phyloP scores from a whole-genome alignment of 2,113 vertebrate genomes.

The Abramis brama region DNA sequence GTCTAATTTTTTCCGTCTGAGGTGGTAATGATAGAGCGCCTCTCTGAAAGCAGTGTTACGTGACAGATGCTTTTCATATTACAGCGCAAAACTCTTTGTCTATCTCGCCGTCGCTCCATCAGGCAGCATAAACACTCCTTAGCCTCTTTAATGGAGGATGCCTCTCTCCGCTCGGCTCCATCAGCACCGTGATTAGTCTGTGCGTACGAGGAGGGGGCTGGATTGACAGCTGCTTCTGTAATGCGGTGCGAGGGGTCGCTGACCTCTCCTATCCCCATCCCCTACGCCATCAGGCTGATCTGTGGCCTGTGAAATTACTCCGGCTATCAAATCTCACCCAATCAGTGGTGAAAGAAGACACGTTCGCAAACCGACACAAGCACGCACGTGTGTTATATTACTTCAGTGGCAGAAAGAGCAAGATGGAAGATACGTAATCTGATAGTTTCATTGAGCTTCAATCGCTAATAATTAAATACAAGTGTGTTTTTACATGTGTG shows the following conservation, averaged over 20 bases:
- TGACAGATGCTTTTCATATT: conserved; percentile 59
- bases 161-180: conserved; percentile 23
- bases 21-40: conserved; percentile 55
- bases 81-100: conserved; percentile 33
- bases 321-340: conserved; percentile 49
- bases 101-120: conserved; percentile 39
- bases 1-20: conserved; percentile 53
- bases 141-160: conserved; percentile 46
- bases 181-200: conserved; percentile 28
- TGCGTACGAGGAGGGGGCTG: conserved; percentile 2
- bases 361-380: neutral
- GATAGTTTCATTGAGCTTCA: neutral
- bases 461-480: neutral
- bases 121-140: conserved; percentile 44
- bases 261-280: conserved; percentile 50
- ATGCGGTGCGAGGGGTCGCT: conserved; percentile 41
- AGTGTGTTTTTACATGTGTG: neutral
- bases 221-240: conserved; percentile 58
- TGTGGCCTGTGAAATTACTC: conserved; percentile 64
- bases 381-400: conserved; percentile 14
- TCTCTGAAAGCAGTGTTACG: conserved; percentile 47
- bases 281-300: conserved; percentile 50
- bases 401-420: neutral
- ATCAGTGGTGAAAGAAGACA: conserved; percentile 38
- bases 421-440: neutral